Evolutionary conservation across 1,140 invertebrate species (phyloP), one percentile per base, ranked within the genome.

Genomic region (Lasaia peninsularis): DNA sequence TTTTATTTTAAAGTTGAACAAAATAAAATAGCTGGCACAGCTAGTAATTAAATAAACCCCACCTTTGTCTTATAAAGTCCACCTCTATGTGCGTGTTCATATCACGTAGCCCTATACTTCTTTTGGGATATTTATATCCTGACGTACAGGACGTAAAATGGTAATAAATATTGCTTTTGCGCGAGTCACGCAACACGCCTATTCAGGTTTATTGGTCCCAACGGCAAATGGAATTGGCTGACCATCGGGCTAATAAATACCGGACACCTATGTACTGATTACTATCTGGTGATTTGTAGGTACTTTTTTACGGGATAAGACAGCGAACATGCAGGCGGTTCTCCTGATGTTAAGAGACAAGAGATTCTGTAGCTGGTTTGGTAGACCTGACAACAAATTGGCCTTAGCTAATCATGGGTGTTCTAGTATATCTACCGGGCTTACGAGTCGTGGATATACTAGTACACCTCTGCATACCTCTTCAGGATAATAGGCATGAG

Each of bases 101-200:
- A 37, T 37, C 35, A 37, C 35, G 35, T 37, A 16, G 8, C 35
- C 35, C 14, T 37, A 12, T 37, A 12, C 35, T 37, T 12, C 12
- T 37, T 37, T 12, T 14, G 35, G 35, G 12, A 37, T 16, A 37
- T 37, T 37, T 37, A 16, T 37, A 14, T 37, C 35, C 14, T 37
- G 35, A 37, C 35, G 35, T 14, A 37, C 35, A 14, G 35, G 35
- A 37, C 35, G 35, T 37, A 37, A 37, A 37, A 37, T 37, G 35
- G 35, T 12, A 37, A 37, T 37, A 37, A 37, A 37, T 37, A 37
- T 37, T 37, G 35, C 35, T 37, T 14, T 37, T 37, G 35, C 35
- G 35, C 14, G 37, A 40, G 37, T 40, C 37, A 40, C 37, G 37
- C 37, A 40, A 40, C 37, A 40, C 9, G 37, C 37, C 37, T 40